Evolutionary conservation across 2,113 vertebrate genomes (phyloP).

Genomic region (Catharus bicknelli): DNA sequence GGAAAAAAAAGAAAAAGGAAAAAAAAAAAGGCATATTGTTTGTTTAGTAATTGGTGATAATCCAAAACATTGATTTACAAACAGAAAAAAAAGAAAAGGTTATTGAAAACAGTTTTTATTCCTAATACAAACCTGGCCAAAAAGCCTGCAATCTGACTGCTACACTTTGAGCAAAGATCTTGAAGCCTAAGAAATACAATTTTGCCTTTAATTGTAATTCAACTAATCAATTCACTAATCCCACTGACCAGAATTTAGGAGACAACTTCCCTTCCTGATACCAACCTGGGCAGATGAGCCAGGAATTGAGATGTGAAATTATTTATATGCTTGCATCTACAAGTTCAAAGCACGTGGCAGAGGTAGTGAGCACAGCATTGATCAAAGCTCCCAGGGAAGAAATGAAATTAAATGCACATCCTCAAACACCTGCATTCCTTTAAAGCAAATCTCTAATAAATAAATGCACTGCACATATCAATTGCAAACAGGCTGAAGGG

Average conservation of each 20-base stretch:
- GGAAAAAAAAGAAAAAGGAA: neutral
- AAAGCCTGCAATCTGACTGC: neutral
- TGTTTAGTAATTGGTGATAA: neutral
- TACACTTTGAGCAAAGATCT: neutral
- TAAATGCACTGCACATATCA: neutral
- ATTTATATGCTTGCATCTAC: neutral
- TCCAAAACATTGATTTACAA: neutral
- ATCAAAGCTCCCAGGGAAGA: conserved; percentile 30
- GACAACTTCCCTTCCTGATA: conserved; percentile 25
- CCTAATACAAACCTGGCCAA: neutral
- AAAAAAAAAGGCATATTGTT: neutral
- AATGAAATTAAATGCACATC: neutral
- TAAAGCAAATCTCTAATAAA: neutral
- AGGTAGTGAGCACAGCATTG: neutral
- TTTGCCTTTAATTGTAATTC: conserved; percentile 34
- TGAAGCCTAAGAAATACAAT: neutral
- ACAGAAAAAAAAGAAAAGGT: neutral
- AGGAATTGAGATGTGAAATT: conserved; percentile 29
- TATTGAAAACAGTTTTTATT: neutral
- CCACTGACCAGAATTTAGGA: conserved; percentile 7
- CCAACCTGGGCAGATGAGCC: neutral
- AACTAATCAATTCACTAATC: conserved; percentile 54
- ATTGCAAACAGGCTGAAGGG: neutral
- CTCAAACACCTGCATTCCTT: neutral
- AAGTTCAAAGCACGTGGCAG: conserved; percentile 34